Base-by-base conservation (phyloP, 2,113 vertebrate genomes). In the Colius striatus region DNA sequence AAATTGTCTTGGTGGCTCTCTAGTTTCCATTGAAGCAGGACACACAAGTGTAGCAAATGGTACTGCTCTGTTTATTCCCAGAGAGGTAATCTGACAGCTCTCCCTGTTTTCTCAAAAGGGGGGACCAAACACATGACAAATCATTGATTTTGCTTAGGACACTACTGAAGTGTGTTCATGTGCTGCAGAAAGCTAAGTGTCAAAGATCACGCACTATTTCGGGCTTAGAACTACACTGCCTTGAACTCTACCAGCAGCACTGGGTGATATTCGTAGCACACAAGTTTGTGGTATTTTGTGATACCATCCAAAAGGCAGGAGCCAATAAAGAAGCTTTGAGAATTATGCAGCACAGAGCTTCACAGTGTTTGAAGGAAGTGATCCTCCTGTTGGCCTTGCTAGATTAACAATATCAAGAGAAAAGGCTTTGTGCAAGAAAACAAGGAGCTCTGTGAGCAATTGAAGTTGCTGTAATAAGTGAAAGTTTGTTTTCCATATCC, bases 401-500 rank as follows among this genome's bases (percentile, higher is more conserved):
- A 53, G 63, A 63, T 84, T 71, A 63, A 78, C 43, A 65, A 23
- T 55, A 90, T 58, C 63, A 80, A 67, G 66, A 70, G 60, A 74
- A 92, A 77, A 0, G 2, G 5, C 38, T 91, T 87, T 87, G 61
- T 57, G 32, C 19, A 57, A 78, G 73, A 58, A 79, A 94, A 86
- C 34, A 38, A 60, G 57, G 77, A 75, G 50, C 54, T 82, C 66
- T 79, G 38, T 32, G 82, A 87, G 47, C 50, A 70, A 70, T 11
- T 3, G 4, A 82, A 82, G 72, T 79, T 83, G 58, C 58, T 85
- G 58, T 62, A 88, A 82, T 87, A 94, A 91, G 50, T 87, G 27
- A 63, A 91, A 91, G 70, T 48, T 85, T 90, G 50, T 80, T 95
- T 90, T 88, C 54, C 74, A 87, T 58, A 83, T 83, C 60, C 27